Base-by-base conservation (phyloP, 1,140 invertebrate species). In the Wasmannia auropunctata region DNA sequence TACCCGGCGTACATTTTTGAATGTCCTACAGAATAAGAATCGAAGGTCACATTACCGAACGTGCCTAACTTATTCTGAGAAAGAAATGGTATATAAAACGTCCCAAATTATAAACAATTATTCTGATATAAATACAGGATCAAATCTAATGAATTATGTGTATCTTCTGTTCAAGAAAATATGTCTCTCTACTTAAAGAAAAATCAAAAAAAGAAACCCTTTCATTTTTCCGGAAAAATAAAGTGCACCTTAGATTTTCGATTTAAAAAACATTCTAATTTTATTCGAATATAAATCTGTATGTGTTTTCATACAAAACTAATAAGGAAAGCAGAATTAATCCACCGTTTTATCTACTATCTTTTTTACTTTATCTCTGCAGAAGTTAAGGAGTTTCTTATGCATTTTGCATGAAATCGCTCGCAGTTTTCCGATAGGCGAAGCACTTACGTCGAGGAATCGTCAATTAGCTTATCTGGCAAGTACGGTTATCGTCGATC, bases 381-480 rank as follows among this genome's bases (percentile, higher is more conserved):
- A 67, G 11, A 65, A 79, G n/a, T 70, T 37, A 67, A 75, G 11
- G 3, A 34, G 40, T n/a, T n/a, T 14, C 10, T 43, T 25, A 22
- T 65, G 37, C 80, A 51, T 51, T 56, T 80, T 87, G 58, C 74
- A 46, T 54, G 51, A 84, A 81, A 81, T 86, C 46, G 51, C 51
- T 34, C 19, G 31, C 22, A 25, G 40, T 6, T 31, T 60, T 87
- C 43, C 51, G 80, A 84, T 56, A 51, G 46, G 56, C 65, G 56
- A 63, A 89, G 51, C 76, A 83, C 37, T n/a, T 58, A 51, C 37
- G 37, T 79, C 79, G 70, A 89, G 88, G 74, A 85, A 43, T 88
- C 83, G 67, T 54, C 83, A 83, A 90, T 91, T 91, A 91, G 89
- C 86, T 91, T 91, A 91, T 91, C 89, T 76, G 8, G 8, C 63